Base-by-base conservation (phyloP, 2,797 vertebrate genomes). In the Melanitta fusca region DNA sequence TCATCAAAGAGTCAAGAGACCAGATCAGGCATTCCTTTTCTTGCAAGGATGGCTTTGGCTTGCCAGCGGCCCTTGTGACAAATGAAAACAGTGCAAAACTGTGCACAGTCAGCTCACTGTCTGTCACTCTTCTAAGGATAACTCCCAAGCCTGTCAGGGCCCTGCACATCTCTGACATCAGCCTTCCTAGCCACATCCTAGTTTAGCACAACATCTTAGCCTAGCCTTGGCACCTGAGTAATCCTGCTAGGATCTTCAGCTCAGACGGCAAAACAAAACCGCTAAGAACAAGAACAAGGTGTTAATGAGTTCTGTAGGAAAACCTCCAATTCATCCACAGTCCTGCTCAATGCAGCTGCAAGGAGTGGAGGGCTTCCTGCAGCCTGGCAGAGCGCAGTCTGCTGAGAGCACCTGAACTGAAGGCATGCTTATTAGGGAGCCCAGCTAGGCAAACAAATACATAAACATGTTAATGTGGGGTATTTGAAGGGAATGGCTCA, bases 351-450 rank as follows among this genome's bases (percentile, higher is more conserved):
- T 3, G 2, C 49, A 93, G 79, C 62, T 92, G 91, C 61, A 51
- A n/a, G 1, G 32, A 75, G 45, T 4, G 8, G 38, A 83, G 66
- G 11, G 73, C 51, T 89, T 81, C 69, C 87, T 70, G 65, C 75
- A 88, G 85, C 69, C 81, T 60, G 81, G 75, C 53, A 51, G 75
- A 73, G 86, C 13, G 10, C 8, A 0, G 14, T 89, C 64, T 92
- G 89, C 88, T 83, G 95, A 51, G 91, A 91, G 58, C 79, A 92
- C 93, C 95, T 62, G 69, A 96, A 75, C 79, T 43, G 24, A 84
- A 83, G 65, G 69, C 49, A 54, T 1, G 0, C 70, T 71, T 72
- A 32, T 47, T 75, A 86, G 61, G 85, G 89, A 91, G 13, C 45
- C n/a, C 73, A 91, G 80, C 43, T 82, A 75, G 80, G 75, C 89